Evolutionary conservation across 2,888 invertebrate species (phyloP).

Genomic region (Netelia melanura): DNA sequence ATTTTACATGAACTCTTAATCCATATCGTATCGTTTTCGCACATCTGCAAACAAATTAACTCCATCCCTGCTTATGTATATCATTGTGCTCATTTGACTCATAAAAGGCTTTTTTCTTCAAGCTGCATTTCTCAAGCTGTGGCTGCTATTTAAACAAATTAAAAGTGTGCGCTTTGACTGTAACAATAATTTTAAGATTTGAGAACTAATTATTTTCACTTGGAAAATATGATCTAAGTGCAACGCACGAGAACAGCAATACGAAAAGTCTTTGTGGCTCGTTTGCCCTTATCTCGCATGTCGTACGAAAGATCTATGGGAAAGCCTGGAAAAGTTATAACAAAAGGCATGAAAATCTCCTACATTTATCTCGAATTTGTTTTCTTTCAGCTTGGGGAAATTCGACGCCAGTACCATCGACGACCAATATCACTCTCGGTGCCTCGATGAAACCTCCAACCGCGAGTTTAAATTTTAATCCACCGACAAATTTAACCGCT

Average conservation of each 20-base stretch:
- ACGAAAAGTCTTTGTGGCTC: constrained; percentile 57
- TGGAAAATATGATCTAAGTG: constrained; percentile 20
- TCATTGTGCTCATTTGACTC: constrained; percentile 12
- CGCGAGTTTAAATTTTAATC: constrained; percentile 81
- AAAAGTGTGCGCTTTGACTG: constrained; percentile 43
- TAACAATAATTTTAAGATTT: constrained; percentile 48
- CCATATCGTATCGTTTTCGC: constrained; percentile 27
- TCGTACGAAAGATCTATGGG: constrained; percentile 16
- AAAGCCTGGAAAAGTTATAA: constrained; percentile 6
- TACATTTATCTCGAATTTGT: background rate
- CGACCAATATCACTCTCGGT: constrained; percentile 77
- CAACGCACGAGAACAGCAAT: constrained; percentile 33
- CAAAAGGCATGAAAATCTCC: background rate
- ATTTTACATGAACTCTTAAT: background rate
- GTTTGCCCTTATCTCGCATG: constrained; percentile 27
- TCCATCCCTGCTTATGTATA: constrained; percentile 34
- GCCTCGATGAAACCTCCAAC: constrained; percentile 82
- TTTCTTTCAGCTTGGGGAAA: constrained; percentile 81
- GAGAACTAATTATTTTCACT: constrained; percentile 18
- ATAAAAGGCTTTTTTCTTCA: constrained; percentile 25
- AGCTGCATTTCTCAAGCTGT: constrained; percentile 20
- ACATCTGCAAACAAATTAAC: constrained; percentile 40
- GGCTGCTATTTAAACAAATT: constrained; percentile 21
- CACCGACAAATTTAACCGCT: constrained; percentile 81
- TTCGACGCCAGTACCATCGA: constrained; percentile 77